phyloP scores from a whole-genome alignment of 1,140 invertebrate genomes.

The Magallana angulata region DNA sequence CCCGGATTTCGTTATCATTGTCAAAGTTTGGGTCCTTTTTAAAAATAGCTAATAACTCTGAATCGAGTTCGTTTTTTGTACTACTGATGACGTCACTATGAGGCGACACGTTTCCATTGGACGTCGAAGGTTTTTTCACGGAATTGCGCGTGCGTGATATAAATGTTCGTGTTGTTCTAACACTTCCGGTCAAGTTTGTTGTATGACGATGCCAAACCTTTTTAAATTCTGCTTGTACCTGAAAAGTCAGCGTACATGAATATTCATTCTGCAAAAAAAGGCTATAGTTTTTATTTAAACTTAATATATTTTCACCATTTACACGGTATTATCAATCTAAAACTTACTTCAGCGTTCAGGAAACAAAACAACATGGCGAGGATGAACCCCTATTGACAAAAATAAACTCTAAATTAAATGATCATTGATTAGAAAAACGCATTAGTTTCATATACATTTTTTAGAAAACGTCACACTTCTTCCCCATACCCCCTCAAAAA shows the following conservation, averaged over 20 bases:
- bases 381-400: slow-evolving; percentile 88
- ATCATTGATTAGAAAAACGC: too few species aligned
- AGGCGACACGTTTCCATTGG: neutral
- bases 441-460: too few species aligned
- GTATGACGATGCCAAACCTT: slow-evolving; percentile 17
- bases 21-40: neutral
- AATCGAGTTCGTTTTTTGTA: neutral
- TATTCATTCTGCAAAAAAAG: too few species aligned
- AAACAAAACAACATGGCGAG: slow-evolving; percentile 96
- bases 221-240: slow-evolving; percentile 33
- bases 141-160: slow-evolving; percentile 7
- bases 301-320: too few species aligned
- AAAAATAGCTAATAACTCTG: neutral
- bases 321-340: too few species aligned
- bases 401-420: neutral
- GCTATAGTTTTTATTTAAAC: too few species aligned
- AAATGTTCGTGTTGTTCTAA: slow-evolving; percentile 18
- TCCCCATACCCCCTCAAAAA: neutral
- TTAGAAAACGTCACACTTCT: neutral
- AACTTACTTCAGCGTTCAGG: slow-evolving; percentile 92
- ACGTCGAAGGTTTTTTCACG: neutral
- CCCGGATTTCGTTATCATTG: neutral
- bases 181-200: neutral
- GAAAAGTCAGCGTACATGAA: neutral
- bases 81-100: neutral